Conservation (phyloP, 2,888 invertebrate species). For the Asteroscopus sphinx region DNA sequence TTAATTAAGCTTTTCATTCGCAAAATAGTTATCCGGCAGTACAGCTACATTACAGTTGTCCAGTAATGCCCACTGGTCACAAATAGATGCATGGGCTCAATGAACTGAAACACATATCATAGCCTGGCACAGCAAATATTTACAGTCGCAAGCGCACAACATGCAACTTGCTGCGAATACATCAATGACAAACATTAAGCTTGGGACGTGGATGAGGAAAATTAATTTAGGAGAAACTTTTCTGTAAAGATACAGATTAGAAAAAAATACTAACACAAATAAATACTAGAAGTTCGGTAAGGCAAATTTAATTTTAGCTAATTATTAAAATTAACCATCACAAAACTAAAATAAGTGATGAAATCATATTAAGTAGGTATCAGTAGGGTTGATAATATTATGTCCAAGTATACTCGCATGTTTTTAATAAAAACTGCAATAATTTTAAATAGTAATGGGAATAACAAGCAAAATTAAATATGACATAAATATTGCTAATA, state of each 20-base stretch:
- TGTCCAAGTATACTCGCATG: background rate
- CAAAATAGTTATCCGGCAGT: constrained; percentile 59
- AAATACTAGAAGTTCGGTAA: too few species aligned
- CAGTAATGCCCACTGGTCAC: constrained; percentile 65
- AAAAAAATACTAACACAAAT: too few species aligned
- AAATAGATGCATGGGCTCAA: constrained; percentile 80
- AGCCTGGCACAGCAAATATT: constrained; percentile 77
- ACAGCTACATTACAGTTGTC: constrained; percentile 67
- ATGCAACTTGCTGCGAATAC: constrained; percentile 66
- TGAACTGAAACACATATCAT: constrained; percentile 78
- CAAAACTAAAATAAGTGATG: background rate
- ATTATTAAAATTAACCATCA: too few species aligned
- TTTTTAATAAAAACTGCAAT: background rate
- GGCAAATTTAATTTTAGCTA: too few species aligned
- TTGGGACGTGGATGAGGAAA: constrained; percentile 39
- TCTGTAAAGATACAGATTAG: constrained; percentile 21
- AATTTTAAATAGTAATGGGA: background rate
- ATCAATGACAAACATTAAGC: constrained; percentile 74
- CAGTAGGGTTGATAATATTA: background rate
- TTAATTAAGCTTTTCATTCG: constrained; percentile 30
- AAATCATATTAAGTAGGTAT: background rate
- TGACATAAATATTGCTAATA: constrained; percentile 48
- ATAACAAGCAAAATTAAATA: constrained; percentile 22
- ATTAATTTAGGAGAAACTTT: constrained; percentile 25
- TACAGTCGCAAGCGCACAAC: constrained; percentile 69